These are phyloP conservation scores for Atopsyche davidsoni DNA, from an alignment of 1,140 invertebrate genomes.

Conservation along the genomic window DNA sequence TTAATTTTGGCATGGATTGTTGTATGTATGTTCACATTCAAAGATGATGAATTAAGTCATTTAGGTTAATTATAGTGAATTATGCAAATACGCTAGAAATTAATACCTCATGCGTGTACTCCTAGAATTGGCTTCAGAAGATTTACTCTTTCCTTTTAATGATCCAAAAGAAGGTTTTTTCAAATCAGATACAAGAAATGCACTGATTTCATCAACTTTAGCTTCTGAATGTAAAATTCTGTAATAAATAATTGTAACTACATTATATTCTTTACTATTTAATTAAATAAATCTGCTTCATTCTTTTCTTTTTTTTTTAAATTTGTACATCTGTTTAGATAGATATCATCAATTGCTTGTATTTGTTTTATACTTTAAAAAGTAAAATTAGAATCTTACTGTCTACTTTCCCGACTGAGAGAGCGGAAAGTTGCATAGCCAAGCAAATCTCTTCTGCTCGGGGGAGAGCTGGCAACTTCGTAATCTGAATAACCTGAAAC, in stretches of 20 bases:
- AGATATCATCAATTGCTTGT: no score
- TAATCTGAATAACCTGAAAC: constrained; percentile 39
- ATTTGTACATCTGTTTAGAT: no score
- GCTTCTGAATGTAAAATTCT: constrained; percentile 22
- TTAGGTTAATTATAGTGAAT: background rate
- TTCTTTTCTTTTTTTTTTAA: no score
- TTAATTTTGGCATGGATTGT: no score
- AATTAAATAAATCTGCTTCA: no score
- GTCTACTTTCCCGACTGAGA: constrained; percentile 63
- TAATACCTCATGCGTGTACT: constrained; percentile 12
- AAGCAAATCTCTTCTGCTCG: constrained; percentile 67
- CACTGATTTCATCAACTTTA: constrained; percentile 20
- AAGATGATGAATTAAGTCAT: background rate
- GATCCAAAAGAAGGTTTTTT: constrained; percentile 22
- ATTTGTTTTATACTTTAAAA: background rate
- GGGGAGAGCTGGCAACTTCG: constrained; percentile 47
- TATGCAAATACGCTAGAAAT: background rate
- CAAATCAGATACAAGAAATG: constrained; percentile 17
- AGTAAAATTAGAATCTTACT: constrained; percentile 43
- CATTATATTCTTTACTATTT: no score
- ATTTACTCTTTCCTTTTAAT: constrained; percentile 21
- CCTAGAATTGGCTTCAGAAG: constrained; percentile 13
- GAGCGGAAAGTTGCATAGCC: constrained; percentile 76
- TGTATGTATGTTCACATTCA: background rate
- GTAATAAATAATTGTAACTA: no score